Evolutionary conservation across 2,888 invertebrate genomes (phyloP).

Genomic region (Drosophila putrida): DNA sequence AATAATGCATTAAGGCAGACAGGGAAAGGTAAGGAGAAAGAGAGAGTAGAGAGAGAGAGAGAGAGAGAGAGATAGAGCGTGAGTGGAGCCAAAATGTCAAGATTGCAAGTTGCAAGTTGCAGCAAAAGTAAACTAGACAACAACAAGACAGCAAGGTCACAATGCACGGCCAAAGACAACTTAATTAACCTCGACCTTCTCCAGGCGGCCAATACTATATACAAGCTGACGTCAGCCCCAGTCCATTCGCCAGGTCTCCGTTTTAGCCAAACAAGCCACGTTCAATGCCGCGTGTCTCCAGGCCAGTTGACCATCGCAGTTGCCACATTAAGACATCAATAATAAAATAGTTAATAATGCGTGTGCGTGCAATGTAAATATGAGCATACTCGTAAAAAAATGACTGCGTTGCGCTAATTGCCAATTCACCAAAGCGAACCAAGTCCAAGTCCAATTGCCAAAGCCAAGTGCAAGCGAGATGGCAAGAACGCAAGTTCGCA

Average conservation of each 20-base stretch:
- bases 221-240: constrained; percentile 70
- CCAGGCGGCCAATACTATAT: constrained; percentile 40
- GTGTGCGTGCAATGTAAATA: constrained; percentile 68
- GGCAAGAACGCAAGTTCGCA: not conserved
- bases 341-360: constrained; percentile 70
- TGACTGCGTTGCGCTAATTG: constrained; percentile 53
- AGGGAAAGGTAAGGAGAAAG: constrained; percentile 1
- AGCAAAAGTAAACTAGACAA: constrained; percentile 14
- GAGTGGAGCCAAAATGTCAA: constrained; percentile 66
- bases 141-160: constrained; percentile 68
- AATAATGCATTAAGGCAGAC: constrained; percentile 64
- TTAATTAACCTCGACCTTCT: constrained; percentile 85
- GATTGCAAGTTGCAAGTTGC: constrained; percentile 35
- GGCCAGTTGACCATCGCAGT: constrained; percentile 71
- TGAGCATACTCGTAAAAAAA: constrained; percentile 39
- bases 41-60: not conserved
- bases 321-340: constrained; percentile 78
- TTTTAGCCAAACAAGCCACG: constrained; percentile 63
- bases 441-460: constrained; percentile 35
- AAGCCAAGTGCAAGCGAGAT: constrained; percentile 35
- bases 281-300: constrained; percentile 61
- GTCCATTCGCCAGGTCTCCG: constrained; percentile 2
- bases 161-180: constrained; percentile 79
- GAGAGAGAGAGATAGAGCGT: constrained; percentile 10
- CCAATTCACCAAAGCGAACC: constrained; percentile 59